Percentiles rank a stretch among this genome's conserved stretches.
Conservation (phyloP, 2,113 vertebrate species). For the Pipra filicauda region DNA sequence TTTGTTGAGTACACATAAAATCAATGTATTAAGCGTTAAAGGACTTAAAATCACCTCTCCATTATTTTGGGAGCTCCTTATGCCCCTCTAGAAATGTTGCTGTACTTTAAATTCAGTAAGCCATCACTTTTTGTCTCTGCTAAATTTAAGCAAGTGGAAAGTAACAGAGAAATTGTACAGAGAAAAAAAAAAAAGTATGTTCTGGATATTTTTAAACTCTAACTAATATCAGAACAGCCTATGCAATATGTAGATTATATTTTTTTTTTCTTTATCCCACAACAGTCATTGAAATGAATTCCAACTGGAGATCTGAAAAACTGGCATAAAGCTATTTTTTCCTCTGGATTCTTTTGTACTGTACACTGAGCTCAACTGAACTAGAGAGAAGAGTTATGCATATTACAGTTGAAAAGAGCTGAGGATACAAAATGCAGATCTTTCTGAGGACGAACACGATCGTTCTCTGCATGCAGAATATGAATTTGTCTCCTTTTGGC, state of each 20-base stretch:
- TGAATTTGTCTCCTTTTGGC: neutral
- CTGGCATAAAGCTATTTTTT: neutral
- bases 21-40: neutral
- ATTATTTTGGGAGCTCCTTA: neutral
- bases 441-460: neutral
- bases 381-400: neutral
- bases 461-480: neutral
- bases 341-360: neutral
- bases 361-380: neutral
- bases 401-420: neutral
- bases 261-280: neutral
- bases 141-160: neutral
- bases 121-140: neutral
- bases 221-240: neutral
- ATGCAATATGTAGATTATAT: neutral
- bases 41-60: neutral
- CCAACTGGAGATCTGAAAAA: neutral
- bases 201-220: neutral
- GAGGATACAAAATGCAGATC: neutral
- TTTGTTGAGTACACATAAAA: neutral
- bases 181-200: neutral
- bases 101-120: neutral
- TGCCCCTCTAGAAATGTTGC: neutral
- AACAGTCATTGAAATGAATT: neutral
- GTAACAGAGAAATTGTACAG: neutral